Evolutionary conservation across 2,888 invertebrate genomes (phyloP).

Genomic region (Chrysolina haemoptera): DNA sequence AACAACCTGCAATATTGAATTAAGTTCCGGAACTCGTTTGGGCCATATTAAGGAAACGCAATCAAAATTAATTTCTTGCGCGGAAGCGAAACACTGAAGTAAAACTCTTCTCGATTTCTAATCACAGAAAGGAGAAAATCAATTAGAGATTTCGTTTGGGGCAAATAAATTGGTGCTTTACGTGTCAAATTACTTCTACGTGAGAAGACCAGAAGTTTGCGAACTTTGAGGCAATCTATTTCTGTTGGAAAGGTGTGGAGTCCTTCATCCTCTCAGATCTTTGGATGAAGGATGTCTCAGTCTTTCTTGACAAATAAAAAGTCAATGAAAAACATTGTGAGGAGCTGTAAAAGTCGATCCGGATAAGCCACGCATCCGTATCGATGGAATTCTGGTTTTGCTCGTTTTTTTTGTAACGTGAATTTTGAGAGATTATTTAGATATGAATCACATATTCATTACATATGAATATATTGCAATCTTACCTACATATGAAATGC

Average conservation of each 20-base stretch:
- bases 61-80: not conserved
- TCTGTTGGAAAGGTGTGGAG: slow-evolving; percentile 6
- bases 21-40: slow-evolving; percentile 4
- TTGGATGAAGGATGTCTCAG: not conserved
- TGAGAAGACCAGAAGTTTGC: slow-evolving; percentile 12
- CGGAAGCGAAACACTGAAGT: not conserved
- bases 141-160: slow-evolving; percentile 24
- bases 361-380: not conserved
- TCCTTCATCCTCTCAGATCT: not conserved
- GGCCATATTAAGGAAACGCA: not conserved
- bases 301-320: slow-evolving; percentile 1
- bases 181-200: slow-evolving; percentile 15
- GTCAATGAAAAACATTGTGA: not conserved
- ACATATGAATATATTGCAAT: too few species aligned
- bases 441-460: too few species aligned
- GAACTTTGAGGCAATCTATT: slow-evolving; percentile 20
- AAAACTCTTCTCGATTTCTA: not conserved
- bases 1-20: not conserved
- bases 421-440: too few species aligned
- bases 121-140: slow-evolving; percentile 20
- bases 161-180: slow-evolving; percentile 9
- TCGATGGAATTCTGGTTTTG: not conserved
- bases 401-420: too few species aligned
- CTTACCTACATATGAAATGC: too few species aligned
- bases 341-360: not conserved